phyloP scores from a whole-genome alignment of 1,140 invertebrate genomes.

The Drosophila sucinea region DNA sequence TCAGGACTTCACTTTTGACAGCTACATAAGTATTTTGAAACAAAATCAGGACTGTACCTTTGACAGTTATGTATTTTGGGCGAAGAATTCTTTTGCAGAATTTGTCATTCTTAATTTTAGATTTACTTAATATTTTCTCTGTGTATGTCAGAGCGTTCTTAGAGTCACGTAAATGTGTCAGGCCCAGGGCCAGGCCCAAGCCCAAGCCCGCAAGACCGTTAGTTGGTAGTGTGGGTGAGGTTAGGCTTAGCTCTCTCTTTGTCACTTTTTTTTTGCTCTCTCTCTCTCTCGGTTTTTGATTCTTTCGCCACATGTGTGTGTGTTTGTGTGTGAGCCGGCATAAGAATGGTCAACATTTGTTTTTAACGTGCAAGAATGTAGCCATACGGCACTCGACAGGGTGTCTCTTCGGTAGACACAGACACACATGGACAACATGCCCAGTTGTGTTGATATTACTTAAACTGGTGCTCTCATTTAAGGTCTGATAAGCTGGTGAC shows the following conservation, averaged over 20 bases:
- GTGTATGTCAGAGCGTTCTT: conserved; percentile 21
- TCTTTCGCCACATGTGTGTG: neutral
- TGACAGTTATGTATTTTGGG: no score
- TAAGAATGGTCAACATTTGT: conserved; percentile 62
- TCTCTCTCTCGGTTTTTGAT: neutral
- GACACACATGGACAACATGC: conserved; percentile 7
- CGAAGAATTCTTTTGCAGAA: no score
- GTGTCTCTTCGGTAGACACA: conserved; percentile 42
- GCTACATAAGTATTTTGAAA: no score
- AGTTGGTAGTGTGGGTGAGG: conserved; percentile 54
- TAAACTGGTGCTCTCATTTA: conserved; percentile 33
- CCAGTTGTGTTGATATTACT: conserved; percentile 17
- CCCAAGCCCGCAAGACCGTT: neutral
- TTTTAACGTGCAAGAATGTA: conserved; percentile 64
- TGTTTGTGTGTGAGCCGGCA: conserved; percentile 24
- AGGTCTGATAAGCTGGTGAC: conserved; percentile 47
- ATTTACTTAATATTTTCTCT: neutral
- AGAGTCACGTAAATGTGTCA: conserved; percentile 72
- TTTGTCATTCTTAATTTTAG: neutral
- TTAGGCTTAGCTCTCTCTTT: conserved; percentile 32
- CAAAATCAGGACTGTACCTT: no score
- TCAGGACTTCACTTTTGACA: no score
- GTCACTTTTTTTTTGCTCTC: neutral
- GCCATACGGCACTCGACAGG: conserved; percentile 43
- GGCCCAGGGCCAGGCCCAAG: conserved; percentile 15